Conservation (phyloP, 2,888 invertebrate species). For the Margaritifera margaritifera region DNA sequence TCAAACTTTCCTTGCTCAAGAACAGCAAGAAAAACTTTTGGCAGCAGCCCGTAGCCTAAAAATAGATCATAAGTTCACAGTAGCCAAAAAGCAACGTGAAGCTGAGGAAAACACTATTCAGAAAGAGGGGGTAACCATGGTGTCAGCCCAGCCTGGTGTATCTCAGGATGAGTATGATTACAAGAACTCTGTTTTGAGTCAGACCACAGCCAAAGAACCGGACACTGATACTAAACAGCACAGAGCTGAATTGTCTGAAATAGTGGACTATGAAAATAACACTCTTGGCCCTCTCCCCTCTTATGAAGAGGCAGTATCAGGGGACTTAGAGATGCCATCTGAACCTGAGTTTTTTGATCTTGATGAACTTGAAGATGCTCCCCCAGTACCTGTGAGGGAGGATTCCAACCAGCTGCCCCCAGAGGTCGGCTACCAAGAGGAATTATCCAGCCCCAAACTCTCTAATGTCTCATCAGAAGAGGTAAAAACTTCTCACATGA, state of each 20-base stretch:
- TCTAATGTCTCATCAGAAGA: conserved; percentile 43
- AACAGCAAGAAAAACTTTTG: conserved; percentile 7
- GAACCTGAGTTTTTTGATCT: conserved; percentile 41
- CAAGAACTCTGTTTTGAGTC: conserved; percentile 19
- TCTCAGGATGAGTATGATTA: conserved; percentile 14
- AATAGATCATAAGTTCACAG: conserved; percentile 10
- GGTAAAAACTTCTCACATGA: conserved; percentile 31
- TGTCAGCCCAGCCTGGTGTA: too few species aligned
- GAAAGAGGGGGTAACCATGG: too few species aligned
- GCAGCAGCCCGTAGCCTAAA: not conserved
- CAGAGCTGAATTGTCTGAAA: conserved; percentile 21
- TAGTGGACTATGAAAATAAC: conserved; percentile 43
- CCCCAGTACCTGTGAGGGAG: conserved; percentile 49
- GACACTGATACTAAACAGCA: conserved; percentile 17
- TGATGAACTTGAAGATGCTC: conserved; percentile 46
- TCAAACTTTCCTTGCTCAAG: conserved; percentile 37
- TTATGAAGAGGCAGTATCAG: conserved; percentile 52
- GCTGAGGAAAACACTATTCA: conserved; percentile 1
- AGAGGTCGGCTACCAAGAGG: conserved; percentile 5
- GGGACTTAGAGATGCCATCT: conserved; percentile 22
- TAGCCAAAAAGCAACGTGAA: conserved; percentile 6
- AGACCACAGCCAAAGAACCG: conserved; percentile 26
- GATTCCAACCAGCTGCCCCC: conserved; percentile 39
- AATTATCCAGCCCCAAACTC: conserved; percentile 11
- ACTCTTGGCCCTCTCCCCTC: conserved; percentile 45